Conservation (phyloP, 2,113 vertebrate genomes). For the Ageneiosus marmoratus region DNA sequence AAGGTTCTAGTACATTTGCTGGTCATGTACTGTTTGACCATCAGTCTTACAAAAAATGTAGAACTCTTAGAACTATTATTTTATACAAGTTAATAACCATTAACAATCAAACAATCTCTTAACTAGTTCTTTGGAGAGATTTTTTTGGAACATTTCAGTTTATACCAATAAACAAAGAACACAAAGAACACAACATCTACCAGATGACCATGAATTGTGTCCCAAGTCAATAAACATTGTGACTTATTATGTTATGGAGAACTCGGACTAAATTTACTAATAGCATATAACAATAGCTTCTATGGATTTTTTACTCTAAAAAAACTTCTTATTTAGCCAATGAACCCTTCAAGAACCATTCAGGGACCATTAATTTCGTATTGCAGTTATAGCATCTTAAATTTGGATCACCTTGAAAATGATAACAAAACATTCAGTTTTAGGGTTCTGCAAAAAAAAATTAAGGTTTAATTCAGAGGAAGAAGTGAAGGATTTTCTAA, state of each 20-base stretch:
- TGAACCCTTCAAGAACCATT: background rate
- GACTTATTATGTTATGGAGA: background rate
- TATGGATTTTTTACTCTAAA: no score
- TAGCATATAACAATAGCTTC: background rate
- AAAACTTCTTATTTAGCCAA: background rate
- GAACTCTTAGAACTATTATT: background rate
- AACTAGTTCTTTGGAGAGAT: no score
- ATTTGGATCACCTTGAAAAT: background rate
- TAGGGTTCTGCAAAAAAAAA: background rate
- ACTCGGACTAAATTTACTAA: background rate
- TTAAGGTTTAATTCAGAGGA: background rate
- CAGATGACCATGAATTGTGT: background rate
- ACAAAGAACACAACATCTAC: background rate
- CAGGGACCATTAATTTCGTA: background rate
- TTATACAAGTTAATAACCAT: no score
- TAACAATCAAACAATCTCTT: background rate
- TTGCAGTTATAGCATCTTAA: background rate
- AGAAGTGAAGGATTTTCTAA: background rate
- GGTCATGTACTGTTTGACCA: background rate
- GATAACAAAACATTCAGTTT: background rate
- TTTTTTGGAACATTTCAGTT: no score
- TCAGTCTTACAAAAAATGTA: background rate
- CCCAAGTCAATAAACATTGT: background rate
- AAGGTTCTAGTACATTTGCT: background rate
- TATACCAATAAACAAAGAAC: background rate